Conservation (phyloP, 64 coral and sea anemone species). For the Stylophora pistillata region DNA sequence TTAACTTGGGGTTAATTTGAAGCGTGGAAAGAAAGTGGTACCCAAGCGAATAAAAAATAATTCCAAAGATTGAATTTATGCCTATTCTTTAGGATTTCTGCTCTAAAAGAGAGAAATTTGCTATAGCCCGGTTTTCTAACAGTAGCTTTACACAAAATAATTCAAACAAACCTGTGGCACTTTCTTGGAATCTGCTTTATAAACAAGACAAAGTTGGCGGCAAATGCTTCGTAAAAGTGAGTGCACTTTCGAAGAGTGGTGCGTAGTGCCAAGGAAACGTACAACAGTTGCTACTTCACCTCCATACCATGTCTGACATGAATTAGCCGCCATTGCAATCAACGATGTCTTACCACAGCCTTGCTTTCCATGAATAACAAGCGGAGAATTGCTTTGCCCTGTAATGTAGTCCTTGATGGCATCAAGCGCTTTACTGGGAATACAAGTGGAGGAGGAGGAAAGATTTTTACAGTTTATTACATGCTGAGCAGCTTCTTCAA, state of each 20-base stretch:
- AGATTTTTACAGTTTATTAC: neutral
- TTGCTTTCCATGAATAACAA: conserved; percentile 78
- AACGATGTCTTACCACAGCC: conserved; percentile 91
- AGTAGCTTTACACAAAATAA: neutral
- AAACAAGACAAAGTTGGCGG: conserved; percentile 75
- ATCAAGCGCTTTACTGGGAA: conserved; percentile 33
- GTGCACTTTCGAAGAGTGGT: conserved; percentile 78
- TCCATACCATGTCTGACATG: conserved; percentile 42
- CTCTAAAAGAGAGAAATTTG: neutral
- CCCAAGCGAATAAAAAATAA: too few relatives aligned
- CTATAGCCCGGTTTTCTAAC: too few relatives aligned
- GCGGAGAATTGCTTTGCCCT: conserved; percentile 34
- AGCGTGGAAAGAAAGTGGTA: too few relatives aligned
- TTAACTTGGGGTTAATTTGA: too few relatives aligned
- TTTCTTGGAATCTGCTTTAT: conserved; percentile 25
- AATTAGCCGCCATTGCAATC: conserved; percentile 90
- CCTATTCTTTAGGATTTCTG: neutral
- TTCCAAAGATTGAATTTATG: too few relatives aligned
- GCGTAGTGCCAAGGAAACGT: conserved; percentile 84
- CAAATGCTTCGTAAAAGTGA: conserved; percentile 76
- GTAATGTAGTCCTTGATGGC: conserved; percentile 56
- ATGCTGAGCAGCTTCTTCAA: conserved; percentile 71
- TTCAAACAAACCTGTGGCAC: conserved; percentile 32
- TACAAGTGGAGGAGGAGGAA: conserved; percentile 1
- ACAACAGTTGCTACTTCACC: conserved; percentile 61